Base-by-base conservation (phyloP, 2,113 vertebrate genomes). In the Camelus dromedarius region DNA sequence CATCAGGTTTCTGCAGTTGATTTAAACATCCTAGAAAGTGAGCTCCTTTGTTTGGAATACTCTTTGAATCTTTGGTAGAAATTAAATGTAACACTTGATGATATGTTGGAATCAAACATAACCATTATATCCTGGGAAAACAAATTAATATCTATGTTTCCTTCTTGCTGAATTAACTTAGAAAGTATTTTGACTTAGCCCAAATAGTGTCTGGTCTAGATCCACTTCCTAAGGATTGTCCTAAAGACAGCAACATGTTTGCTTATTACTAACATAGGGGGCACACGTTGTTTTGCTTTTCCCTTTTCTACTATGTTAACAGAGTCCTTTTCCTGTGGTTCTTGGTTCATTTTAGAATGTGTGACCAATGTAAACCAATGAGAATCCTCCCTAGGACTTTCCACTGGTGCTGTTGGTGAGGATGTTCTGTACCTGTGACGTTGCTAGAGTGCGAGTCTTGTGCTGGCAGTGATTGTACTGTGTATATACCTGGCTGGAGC, bases 11-110 rank as follows among this genome's bases (percentile, higher is more conserved):
- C 69, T 91, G 26, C 1, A n/a, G 26, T n/a, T 50, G 28, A 24
- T 77, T 72, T 48, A 38, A 58, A 42, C 8, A 8, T 16, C 14
- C 5, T 64, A 42, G 20, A 64, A 92, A 60, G 8, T 84, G 60
- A 93, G 32, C 14, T 22, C 11, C 15, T 30, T 67, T 73, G 42
- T 80, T 46, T 32, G 48, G 10, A 72, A 50, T 11, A 58, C 28
- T 87, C 22, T 73, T 81, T 50, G 20, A 79, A 66, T 93, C 4
- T 52, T 3, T 52, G 35, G 16, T 60, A 87, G 48, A 95, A 93
- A 64, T 91, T 91, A 96, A 94, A 82, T 62, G 26, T 84, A 81
- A 54, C 89, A 50, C 1, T 73, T 73, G 56, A 56, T 16, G 50
- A 28, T 62, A 16, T 35, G 26, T 75, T 82, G 28, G 22, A 77